A percentile compares a stretch with the other conserved stretches of the same genome.
Evolutionary conservation across 2,113 vertebrate species (phyloP).

Genomic region (Rostratula benghalensis): DNA sequence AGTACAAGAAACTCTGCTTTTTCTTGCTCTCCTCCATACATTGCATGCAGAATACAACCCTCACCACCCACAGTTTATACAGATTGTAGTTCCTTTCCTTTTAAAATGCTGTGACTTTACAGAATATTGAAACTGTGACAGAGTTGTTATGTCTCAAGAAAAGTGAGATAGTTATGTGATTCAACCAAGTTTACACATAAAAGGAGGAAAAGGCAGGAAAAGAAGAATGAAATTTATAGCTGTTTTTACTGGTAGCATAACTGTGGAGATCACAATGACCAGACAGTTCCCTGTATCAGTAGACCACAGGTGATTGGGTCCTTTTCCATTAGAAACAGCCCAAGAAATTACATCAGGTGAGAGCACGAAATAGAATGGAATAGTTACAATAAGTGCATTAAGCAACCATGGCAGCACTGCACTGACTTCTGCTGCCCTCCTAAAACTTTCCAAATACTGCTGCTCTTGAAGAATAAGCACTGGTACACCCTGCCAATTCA

Average conservation of each 20-base stretch:
- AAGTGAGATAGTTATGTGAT: not conserved
- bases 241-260: not conserved
- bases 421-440: not conserved
- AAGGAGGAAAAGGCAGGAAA: not conserved
- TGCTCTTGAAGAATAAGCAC: not conserved
- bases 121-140: not conserved
- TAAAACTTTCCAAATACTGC: not conserved
- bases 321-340: not conserved
- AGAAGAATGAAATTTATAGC: accelerated
- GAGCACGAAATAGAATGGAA: not conserved
- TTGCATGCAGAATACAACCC: not conserved
- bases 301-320: not conserved
- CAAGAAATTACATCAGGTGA: not conserved
- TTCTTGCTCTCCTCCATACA: not conserved
- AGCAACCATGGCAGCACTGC: not conserved
- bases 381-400: not conserved
- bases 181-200: not conserved
- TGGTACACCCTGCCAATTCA: not conserved
- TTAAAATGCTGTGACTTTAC: not conserved
- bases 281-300: not conserved
- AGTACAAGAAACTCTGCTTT: not conserved
- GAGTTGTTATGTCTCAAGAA: not conserved
- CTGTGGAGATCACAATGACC: not conserved
- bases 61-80: not conserved
- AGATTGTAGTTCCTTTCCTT: not conserved